Evolutionary conservation across 1,140 invertebrate genomes (phyloP), one percentile per base, ranked within the genome.

Genomic region (Nilaparvata lugens): DNA sequence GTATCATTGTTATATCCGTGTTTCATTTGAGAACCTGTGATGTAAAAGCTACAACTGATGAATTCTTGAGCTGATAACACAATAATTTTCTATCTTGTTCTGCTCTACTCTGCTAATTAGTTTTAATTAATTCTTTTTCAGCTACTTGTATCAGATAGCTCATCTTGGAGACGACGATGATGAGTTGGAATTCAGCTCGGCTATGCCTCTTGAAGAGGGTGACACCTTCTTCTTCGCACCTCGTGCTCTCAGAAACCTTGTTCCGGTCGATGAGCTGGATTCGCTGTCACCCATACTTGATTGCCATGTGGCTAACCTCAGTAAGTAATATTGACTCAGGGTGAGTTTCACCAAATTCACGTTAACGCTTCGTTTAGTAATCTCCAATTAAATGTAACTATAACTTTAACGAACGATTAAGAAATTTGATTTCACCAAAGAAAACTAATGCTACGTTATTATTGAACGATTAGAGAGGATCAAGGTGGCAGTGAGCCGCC

Each of bases 201-300:
- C 92, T 11, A 97, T 97, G 89, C 95, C 95, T 2, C 73, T 99
- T 38, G 96, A 98, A 74, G 96, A 99, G 75, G 97, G 95, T 4
- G 97, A 99, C 67, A 98, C 96, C 3, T 99, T 99, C 74, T 98
- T 99, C 78, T 99, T 99, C 78, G 94, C 93, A 6, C 95, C 96
- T 14, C 79, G 97, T 69, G 82, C 88, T 2, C 77, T 99, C 0
- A 86, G 95, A 69, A 99, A 99, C 83, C 81, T 99, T 6, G 93
- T 99, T 4, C 75, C 97, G 62, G 96, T 99, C 1, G 97, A 99
- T 79, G 96, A 99, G 79, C 83, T 99, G 76, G 95, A 98, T 68
- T 97, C 93, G 52, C 79, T 99, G 13, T 95, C 93, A 1, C 97
- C 97, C 0, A 95, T 99, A 65, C 83, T 98, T 70, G 80, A 81